Base-by-base conservation (phyloP, 2,888 invertebrate genomes). In the Diploptera punctata region DNA sequence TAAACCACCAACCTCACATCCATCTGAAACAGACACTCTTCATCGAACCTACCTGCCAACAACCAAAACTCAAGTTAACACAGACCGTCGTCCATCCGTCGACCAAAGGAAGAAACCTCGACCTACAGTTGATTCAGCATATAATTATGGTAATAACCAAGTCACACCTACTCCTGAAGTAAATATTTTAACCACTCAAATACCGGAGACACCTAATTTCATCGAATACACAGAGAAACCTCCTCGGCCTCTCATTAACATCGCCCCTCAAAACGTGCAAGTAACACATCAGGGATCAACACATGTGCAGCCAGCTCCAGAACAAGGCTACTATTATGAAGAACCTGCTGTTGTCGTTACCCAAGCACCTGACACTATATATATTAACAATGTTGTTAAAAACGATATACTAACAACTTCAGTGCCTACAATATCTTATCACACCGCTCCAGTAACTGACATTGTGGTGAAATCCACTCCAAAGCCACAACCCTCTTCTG, bases 61-160 rank as follows among this genome's bases (percentile, higher is more conserved):
- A 3, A 38, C 1, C 19, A 10, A 21, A 1, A 33, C 26, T 13
- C 26, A 57, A 29, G 65, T 73, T 19, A 68, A 61, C 33, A 68
- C 43, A 1, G 70, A 68, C 5, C 18, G 29, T 16, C 70, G 68
- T 49, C n/a, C n/a, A n/a, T n/a, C n/a, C n/a, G n/a, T n/a, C n/a
- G n/a, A n/a, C n/a, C n/a, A n/a, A n/a, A 73, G 68, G 71, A 73
- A 73, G 44, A 73, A 70, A 33, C 68, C 62, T 18, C 54, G 86
- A 77, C 73, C 81, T 9, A 76, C 80, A 44, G 83, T 83, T 70
- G 85, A 86, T 49, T 81, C 85, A 44, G 83, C 86, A 26, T 49
- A 18, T 21, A 54, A 68, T 38, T 19, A 52, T 16, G 68, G 4
- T 5, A 29, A 26, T 29, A 52, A 68, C 5, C 47, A 47, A n/a